These are phyloP conservation scores for Pseudoips prasinana DNA, from an alignment of 2,888 invertebrate species.

Conservation along the genomic window DNA sequence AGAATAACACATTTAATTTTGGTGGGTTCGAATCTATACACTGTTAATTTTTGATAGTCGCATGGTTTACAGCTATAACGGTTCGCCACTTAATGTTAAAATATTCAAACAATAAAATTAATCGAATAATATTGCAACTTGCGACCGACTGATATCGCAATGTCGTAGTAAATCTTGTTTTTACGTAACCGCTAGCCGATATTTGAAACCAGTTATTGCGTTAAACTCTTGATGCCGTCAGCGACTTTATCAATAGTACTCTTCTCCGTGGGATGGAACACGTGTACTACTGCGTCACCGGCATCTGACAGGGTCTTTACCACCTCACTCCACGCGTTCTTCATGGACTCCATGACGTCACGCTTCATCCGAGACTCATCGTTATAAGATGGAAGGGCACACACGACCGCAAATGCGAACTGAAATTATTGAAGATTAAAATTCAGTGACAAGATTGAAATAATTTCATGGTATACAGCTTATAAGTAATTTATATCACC, in stretches of 20 bases:
- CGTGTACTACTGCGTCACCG: conserved; percentile 65
- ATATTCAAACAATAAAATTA: neutral
- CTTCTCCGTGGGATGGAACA: conserved; percentile 70
- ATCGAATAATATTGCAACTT: neutral
- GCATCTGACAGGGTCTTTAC: conserved; percentile 61
- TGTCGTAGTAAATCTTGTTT: conserved; percentile 11
- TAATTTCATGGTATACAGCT: too few species aligned
- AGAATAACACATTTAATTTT: too few species aligned
- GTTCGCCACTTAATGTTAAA: too few species aligned
- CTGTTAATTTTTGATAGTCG: too few species aligned
- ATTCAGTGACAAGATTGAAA: too few species aligned
- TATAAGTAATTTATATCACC: too few species aligned
- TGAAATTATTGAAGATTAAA: conserved; percentile 36
- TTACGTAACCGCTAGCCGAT: conserved; percentile 23
- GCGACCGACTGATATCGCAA: conserved; percentile 7
- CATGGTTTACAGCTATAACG: too few species aligned
- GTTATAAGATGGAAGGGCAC: conserved; percentile 43
- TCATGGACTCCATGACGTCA: conserved; percentile 68
- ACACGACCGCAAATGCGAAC: conserved; percentile 38
- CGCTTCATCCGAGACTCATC: conserved; percentile 42
- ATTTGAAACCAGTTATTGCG: conserved; percentile 38
- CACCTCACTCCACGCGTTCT: conserved; percentile 61
- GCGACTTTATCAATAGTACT: conserved; percentile 58
- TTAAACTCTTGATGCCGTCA: conserved; percentile 52
- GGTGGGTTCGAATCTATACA: too few species aligned